Base-by-base conservation (phyloP, 2,113 vertebrate genomes). In the Paramormyrops kingsleyae region DNA sequence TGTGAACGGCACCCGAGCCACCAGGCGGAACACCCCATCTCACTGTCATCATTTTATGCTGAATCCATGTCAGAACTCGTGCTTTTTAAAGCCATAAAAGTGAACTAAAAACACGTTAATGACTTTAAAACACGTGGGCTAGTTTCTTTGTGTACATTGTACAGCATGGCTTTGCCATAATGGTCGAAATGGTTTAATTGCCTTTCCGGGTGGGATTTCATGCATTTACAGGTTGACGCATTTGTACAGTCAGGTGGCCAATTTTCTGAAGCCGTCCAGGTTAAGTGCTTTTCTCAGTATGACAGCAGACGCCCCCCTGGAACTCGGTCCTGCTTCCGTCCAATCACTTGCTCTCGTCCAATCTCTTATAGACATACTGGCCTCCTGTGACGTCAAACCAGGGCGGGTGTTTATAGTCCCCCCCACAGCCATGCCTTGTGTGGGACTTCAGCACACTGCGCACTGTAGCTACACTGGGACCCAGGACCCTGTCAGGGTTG, bases 221-320 rank as follows among this genome's bases (percentile, higher is more conserved):
- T 56, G 8, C 21, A 53, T 39, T 88, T 52, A 59, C 31, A 6
- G 42, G 31, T 15, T 62, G 47, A 31, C 39, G 31, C 53, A n/a
- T 66, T 44, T 62, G 4, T 62, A 9, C 87, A 59, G 42, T 19
- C 21, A 0, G 31, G 8, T 15, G 47, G 46, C 24, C 44, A 53
- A 13, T 59, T 87, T 87, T 42, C 35, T 59, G 31, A 42, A 44
- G 39, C 50, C 35, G 21, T 59, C 31, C 7, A 31, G 87, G n/a
- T 56, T 39, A 87, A 59, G 87, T 49, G 52, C 31, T 87, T 31
- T 87, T 87, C 44, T 53, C 85, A 87, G 85, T 87, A 59, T 7
- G 53, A 56, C 35, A 39, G 87, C 50, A 42, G 87, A 24, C 27
- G 6, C 15, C 39, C n/a, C 15, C 35, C 53, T 59, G 53, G 53